Evolutionary conservation across 2,888 invertebrate species (phyloP).

Genomic region (Dilophus febrilis): DNA sequence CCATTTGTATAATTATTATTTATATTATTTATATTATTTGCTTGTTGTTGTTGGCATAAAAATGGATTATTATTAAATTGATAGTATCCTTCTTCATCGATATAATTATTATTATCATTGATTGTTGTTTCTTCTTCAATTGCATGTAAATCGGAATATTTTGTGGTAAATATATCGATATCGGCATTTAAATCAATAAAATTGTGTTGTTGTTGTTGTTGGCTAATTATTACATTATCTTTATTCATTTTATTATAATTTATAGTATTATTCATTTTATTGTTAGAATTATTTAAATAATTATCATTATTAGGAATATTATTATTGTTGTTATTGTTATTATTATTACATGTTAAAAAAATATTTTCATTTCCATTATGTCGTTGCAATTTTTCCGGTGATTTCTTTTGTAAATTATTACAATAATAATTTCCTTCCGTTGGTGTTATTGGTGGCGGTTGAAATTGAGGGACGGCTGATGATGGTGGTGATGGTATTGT

Average conservation of each 20-base stretch:
- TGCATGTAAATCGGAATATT: conserved; percentile 9
- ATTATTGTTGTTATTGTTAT: background rate
- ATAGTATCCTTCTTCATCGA: conserved; percentile 3
- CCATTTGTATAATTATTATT: too few species aligned
- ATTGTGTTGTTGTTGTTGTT: background rate
- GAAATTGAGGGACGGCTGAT: background rate
- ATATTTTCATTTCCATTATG: background rate
- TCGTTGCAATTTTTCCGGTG: background rate
- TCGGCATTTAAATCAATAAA: background rate
- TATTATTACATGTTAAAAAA: background rate
- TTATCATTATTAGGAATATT: conserved; percentile 2
- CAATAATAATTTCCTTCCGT: background rate
- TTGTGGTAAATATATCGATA: background rate
- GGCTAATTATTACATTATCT: background rate
- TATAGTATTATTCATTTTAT: background rate
- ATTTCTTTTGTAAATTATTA: background rate
- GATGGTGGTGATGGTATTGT: background rate
- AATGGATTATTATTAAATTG: background rate
- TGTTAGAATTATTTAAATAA: conserved; percentile 4
- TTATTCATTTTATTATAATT: background rate
- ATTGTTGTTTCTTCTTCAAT: conserved; percentile 11
- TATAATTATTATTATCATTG: conserved; percentile 5
- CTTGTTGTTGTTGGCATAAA: background rate
- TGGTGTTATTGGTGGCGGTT: background rate
- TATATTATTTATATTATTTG: too few species aligned